Percentiles rank a stretch among this genome's conserved stretches.
Conservation (phyloP, 2,888 invertebrate species). For the Atrina japonica region DNA sequence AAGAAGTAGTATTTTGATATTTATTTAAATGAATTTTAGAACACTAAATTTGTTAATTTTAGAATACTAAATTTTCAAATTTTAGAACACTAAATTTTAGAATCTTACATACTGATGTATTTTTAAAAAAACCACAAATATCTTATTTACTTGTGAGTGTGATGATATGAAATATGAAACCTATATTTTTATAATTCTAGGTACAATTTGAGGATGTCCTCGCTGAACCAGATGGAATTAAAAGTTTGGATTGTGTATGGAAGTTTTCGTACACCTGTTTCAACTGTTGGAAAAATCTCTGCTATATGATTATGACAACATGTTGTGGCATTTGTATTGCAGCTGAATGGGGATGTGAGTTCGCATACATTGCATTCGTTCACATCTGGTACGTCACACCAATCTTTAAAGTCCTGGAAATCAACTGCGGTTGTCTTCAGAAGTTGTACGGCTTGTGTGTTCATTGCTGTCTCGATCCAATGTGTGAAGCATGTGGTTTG, state of each 20-base stretch:
- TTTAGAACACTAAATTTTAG: no score
- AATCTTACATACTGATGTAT: no score
- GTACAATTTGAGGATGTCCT: slow-evolving; percentile 69
- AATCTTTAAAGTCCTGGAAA: slow-evolving; percentile 85
- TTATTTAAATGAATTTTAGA: no score
- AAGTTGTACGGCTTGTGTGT: slow-evolving; percentile 81
- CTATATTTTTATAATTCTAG: slow-evolving; percentile 52
- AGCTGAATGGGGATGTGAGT: slow-evolving; percentile 82
- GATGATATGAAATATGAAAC: no score
- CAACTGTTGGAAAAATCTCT: slow-evolving; percentile 85
- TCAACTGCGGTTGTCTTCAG: slow-evolving; percentile 80
- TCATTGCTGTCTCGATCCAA: slow-evolving; percentile 80
- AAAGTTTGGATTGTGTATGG: slow-evolving; percentile 86
- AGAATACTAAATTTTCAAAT: no score
- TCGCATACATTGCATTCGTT: slow-evolving; percentile 82
- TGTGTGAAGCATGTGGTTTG: slow-evolving; percentile 60
- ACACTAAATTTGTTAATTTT: no score
- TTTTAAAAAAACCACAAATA: no score
- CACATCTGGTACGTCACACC: slow-evolving; percentile 89
- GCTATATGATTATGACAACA: slow-evolving; percentile 86
- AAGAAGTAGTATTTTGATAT: no score
- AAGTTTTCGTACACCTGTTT: slow-evolving; percentile 85
- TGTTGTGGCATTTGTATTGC: slow-evolving; percentile 86
- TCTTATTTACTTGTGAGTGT: no score
- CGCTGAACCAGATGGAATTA: slow-evolving; percentile 66